These are phyloP conservation scores for Glyphotaelius pellucidus DNA, from an alignment of 2,888 invertebrate genomes.

Conservation along the genomic window DNA sequence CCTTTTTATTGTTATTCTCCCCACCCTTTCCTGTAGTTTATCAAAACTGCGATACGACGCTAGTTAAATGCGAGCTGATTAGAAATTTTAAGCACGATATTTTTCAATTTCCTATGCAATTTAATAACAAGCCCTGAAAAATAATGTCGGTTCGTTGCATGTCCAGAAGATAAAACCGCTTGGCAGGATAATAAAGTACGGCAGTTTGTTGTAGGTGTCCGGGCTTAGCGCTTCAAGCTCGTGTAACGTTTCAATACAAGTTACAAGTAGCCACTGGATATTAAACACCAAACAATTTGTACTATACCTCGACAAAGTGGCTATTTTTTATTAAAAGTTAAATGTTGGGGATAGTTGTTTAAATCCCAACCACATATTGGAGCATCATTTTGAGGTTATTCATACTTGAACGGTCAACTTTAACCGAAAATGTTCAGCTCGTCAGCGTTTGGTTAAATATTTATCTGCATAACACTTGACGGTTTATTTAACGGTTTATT, in stretches of 20 bases:
- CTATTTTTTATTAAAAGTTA: no score
- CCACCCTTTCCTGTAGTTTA: background rate
- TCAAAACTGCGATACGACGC: background rate
- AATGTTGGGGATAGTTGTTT: no score
- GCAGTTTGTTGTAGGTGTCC: conserved; percentile 24
- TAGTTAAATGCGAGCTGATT: background rate
- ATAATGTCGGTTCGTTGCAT: conserved; percentile 2
- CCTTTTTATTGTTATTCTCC: background rate
- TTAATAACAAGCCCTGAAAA: background rate
- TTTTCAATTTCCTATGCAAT: background rate
- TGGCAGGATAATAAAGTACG: conserved; percentile 17
- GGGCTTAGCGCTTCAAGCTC: background rate
- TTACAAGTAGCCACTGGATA: background rate
- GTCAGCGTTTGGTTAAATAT: no score
- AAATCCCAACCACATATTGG: no score
- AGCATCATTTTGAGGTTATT: no score
- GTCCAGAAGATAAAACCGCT: conserved; percentile 2
- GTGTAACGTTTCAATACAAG: background rate
- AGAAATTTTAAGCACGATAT: background rate
- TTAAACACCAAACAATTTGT: background rate
- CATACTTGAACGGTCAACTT: no score
- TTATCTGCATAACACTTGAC: no score
- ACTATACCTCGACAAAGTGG: background rate
- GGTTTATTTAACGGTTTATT: no score
- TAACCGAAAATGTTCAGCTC: no score